These are phyloP conservation scores for Brachionus calyciflorus DNA, from an alignment of 1,140 invertebrate genomes.

Conservation along the genomic window DNA sequence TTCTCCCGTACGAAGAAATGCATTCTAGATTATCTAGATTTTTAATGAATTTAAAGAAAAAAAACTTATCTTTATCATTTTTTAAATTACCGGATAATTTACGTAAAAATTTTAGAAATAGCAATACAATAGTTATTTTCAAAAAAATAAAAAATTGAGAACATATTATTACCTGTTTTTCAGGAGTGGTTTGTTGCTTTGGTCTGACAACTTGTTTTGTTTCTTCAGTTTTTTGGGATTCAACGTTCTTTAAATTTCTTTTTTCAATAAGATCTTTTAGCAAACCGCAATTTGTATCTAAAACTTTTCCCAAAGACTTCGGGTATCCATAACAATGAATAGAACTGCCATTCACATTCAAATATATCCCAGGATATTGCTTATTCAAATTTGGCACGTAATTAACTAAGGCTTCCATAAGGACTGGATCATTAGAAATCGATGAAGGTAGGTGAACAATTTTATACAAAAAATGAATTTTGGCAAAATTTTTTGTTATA, in stretches of 20 bases:
- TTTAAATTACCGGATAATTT: too few relatives aligned
- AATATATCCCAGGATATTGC: conserved; percentile 5
- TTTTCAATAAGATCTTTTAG: background rate
- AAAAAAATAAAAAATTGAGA: too few relatives aligned
- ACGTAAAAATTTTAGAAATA: too few relatives aligned
- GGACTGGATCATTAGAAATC: background rate
- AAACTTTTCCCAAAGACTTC: background rate
- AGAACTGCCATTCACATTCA: background rate
- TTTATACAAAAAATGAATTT: conserved; percentile 28
- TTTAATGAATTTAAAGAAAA: too few relatives aligned
- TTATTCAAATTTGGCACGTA: background rate
- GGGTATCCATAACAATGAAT: conserved; percentile 34
- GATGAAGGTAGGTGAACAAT: background rate
- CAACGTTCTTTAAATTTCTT: background rate
- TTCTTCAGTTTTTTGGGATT: background rate
- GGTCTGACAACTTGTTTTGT: background rate
- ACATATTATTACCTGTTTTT: too few relatives aligned
- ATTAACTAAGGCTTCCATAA: background rate
- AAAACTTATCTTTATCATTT: too few relatives aligned
- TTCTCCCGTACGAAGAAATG: too few relatives aligned
- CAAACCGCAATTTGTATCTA: background rate
- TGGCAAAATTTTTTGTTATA: background rate
- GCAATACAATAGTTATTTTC: too few relatives aligned
- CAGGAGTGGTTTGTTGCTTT: too few relatives aligned
- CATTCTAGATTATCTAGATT: too few relatives aligned